Percentiles rank a stretch among this genome's conserved stretches.
Conservation (phyloP, 2,797 vertebrate species). For the Rhincodon typus region DNA sequence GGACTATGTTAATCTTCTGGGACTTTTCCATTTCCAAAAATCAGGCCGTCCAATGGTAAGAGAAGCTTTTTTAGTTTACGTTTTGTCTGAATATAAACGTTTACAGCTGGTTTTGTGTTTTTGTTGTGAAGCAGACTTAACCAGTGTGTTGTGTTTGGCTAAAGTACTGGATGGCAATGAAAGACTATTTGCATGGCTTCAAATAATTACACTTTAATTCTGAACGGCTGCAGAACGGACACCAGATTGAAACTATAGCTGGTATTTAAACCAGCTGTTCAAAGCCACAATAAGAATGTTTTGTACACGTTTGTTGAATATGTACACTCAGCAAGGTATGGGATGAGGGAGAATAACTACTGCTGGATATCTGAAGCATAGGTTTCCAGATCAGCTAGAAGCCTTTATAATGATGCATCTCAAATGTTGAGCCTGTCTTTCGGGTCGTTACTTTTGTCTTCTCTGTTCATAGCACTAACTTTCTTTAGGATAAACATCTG, state of each 20-base stretch:
- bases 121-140: neutral
- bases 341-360: too few species aligned
- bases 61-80: neutral
- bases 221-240: neutral
- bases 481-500: neutral
- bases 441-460: neutral
- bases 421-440: neutral
- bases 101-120: constrained; percentile 26
- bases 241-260: neutral
- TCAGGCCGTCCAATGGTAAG: neutral
- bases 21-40: constrained; percentile 22
- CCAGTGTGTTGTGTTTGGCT: constrained; percentile 24
- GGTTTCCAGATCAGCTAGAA: neutral
- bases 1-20: neutral
- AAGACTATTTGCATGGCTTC: constrained; percentile 3
- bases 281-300: neutral
- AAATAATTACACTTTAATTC: neutral
- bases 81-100: neutral
- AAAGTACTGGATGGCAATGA: neutral
- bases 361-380: neutral
- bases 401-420: neutral
- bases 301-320: neutral
- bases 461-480: neutral
- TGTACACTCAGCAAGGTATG: neutral
- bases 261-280: neutral